Base-by-base conservation (phyloP, 2,797 vertebrate genomes). In the Chelon labrosus region DNA sequence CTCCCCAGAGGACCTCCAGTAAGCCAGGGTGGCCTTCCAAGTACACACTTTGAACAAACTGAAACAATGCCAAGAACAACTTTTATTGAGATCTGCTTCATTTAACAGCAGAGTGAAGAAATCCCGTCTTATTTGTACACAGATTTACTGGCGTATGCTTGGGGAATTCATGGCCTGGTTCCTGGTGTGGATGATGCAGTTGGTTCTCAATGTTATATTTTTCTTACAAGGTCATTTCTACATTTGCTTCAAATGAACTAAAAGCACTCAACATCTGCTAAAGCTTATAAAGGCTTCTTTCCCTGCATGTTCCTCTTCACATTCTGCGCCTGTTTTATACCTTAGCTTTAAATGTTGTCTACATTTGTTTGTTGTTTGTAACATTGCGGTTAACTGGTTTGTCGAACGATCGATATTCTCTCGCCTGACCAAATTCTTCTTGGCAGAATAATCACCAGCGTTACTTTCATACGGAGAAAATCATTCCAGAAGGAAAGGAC, bases 41-140 rank as follows among this genome's bases (percentile, higher is more conserved):
- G n/a, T 44, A 10, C 49, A 35, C 49, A 31, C 50, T 63, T 53
- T 65, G 46, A 60, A 75, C 60, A 56, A 69, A 73, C 22, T 38
- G 25, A 66, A 46, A 59, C 37, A 3, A 2, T 31, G 54, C 49
- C 58, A 73, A 68, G 38, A 64, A 67, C 67, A 44, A 22, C 5
- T 70, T 77, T 80, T 59, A 81, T 77, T 61, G 54, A 73, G 53
- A 68, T 66, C 50, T 70, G 73, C 52, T 55, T 73, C 27, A 57
- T 35, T 77, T 66, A 84, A 66, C 53, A 10, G 39, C 67, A 41
- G 12, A 52, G 39, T 19, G 19, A 67, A 72, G 52, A 77, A 70
- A 65, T 49, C 0, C 20, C 27, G 17, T 50, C 4, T 5, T 12
- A 42, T 65, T 67, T 47, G 50, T 51, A 47, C 35, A 46, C 47